Evolutionary conservation across 1,140 invertebrate genomes (phyloP).

Genomic region (Cryptotermes secundus): DNA sequence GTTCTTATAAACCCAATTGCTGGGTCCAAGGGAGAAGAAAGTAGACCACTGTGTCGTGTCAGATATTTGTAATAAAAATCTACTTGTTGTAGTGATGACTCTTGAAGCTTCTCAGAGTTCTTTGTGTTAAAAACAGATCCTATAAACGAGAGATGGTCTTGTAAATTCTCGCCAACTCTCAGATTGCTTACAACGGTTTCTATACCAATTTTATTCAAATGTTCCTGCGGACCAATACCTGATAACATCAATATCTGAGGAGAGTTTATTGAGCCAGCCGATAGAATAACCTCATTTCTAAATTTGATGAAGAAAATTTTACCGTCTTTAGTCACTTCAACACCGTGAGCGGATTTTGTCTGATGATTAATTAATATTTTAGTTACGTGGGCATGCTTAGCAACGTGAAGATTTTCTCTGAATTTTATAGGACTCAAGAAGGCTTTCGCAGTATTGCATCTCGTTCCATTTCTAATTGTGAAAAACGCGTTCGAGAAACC

Average conservation of each 20-base stretch:
- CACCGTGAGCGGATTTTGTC: not conserved
- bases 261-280: constrained; percentile 85
- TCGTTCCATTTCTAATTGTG: constrained; percentile 52
- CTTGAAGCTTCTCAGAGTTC: not conserved
- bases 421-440: constrained; percentile 50
- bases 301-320: constrained; percentile 70
- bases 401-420: constrained; percentile 53
- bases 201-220: constrained; percentile 63
- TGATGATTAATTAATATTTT: not conserved
- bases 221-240: constrained; percentile 80
- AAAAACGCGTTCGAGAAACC: constrained; percentile 54
- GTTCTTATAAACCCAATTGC: not conserved
- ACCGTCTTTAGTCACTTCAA: constrained; percentile 56
- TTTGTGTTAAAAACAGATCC: constrained; percentile 48
- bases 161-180: constrained; percentile 76
- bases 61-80: not conserved
- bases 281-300: constrained; percentile 79
- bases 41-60: not conserved
- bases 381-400: constrained; percentile 49
- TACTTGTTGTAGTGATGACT: too few species aligned
- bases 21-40: not conserved
- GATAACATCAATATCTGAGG: constrained; percentile 91
- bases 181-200: constrained; percentile 44
- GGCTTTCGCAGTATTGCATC: constrained; percentile 53
- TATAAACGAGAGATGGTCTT: constrained; percentile 84